Evolutionary conservation across 2,888 invertebrate species (phyloP), one percentile per base, ranked within the genome.

Genomic region (Mythimna loreyi): DNA sequence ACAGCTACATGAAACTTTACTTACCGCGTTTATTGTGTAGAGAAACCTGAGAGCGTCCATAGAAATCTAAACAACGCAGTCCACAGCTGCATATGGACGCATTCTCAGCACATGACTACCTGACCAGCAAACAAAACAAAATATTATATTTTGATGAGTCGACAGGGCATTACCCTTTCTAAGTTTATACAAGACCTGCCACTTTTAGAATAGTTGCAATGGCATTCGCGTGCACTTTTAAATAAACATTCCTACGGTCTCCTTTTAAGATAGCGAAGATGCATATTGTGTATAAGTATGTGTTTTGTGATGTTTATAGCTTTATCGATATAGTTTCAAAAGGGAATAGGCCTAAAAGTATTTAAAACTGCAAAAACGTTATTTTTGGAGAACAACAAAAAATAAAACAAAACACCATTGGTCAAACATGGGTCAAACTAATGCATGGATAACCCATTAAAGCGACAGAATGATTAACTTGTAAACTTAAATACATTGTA

Each of bases 141-240:
- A 81, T 86, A 83, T 79, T 76, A 75, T 77, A 78, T 85, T 86
- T 82, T 87, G 86, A 89, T 89, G 87, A 89, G 81, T 88, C 77
- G 79, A 72, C 87, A 89, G 92, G 92, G 89, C 91, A 89, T 92
- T 93, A 88, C 90, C 92, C 92, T 91, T 82, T 80, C 66, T 71
- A 63, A 71, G 75, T 76, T 75, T 75, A 58, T 71, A 78, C 61
- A 70, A 78, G 67, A 78, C 47, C 58, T 69, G 58, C 80, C 75
- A 62, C 49, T 78, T 71, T 65, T 36, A 69, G 80, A 73, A 67
- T 70, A 72, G 28, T 63, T 77, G 70, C 59, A 70, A 70, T 66
- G 30, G 63, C n/a, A 78, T 61, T 70, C 25, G 47, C 45, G 47
- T 77, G 74, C 76, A 73, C 50, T 64, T 74, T 67, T 67, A 43